phyloP scores from a whole-genome alignment of 2,888 invertebrate species.

The Saturnia japonica region DNA sequence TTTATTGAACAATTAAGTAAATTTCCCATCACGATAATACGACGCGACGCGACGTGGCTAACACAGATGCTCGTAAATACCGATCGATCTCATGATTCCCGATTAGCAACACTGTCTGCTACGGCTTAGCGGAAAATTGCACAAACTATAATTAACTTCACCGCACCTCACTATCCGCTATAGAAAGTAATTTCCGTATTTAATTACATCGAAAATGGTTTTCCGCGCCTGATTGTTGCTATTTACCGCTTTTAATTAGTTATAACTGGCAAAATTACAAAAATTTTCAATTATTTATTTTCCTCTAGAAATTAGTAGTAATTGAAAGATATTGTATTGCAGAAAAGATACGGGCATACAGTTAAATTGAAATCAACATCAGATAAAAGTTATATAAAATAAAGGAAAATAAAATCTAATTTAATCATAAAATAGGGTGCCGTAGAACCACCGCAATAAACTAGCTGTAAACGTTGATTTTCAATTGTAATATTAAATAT shows the following conservation, averaged over 20 bases:
- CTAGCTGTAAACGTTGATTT: too few relatives aligned
- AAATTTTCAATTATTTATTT: too few relatives aligned
- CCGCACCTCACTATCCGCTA: not conserved
- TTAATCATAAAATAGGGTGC: too few relatives aligned
- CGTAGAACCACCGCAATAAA: too few relatives aligned
- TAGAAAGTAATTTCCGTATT: not conserved
- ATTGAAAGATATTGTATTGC: too few relatives aligned
- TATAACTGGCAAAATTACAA: too few relatives aligned
- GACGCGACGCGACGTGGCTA: not conserved
- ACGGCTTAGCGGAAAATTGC: conserved; percentile 26
- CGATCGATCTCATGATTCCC: conserved; percentile 39
- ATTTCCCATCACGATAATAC: not conserved
- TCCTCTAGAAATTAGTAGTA: too few relatives aligned
- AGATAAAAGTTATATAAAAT: too few relatives aligned
- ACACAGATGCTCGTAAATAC: conserved; percentile 3
- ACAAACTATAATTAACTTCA: conserved; percentile 16
- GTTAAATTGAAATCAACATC: too few relatives aligned
- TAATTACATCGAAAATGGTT: not conserved
- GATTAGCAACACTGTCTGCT: conserved; percentile 43
- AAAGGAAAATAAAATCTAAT: too few relatives aligned
- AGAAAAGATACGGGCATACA: too few relatives aligned
- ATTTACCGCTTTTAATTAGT: not conserved
- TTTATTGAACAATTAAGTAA: not conserved
- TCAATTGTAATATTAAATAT: too few relatives aligned
- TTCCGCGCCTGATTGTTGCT: not conserved